Base-by-base conservation (phyloP, 2,797 vertebrate species). In the Fratercula arctica region DNA sequence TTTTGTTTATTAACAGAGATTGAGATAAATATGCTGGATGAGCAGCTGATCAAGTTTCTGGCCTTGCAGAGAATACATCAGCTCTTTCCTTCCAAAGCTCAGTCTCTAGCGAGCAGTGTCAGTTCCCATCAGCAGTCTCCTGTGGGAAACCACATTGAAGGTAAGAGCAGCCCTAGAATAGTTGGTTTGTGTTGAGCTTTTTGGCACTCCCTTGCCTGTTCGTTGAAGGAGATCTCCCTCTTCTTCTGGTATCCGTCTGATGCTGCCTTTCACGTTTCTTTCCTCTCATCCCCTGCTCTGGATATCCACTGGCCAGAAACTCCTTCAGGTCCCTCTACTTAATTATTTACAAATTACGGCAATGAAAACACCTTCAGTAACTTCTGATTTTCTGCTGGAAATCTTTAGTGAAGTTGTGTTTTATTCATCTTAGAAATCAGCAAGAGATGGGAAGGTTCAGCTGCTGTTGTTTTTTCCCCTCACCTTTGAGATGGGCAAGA, bases 31-130 rank as follows among this genome's bases (percentile, higher is more conserved):
- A 98, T 99, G 97, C 98, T 99, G 96, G 99, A 99, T 73, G 98
- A 99, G 95, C 99, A 99, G 96, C 98, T 99, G 98, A 98, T 99
- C 97, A 99, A 99, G 98, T 98, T 99, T 95, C 97, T 99, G 97
- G 99, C 99, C 89, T 99, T 99, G 99, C 99, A 99, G 98, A 99
- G 99, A 98, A 99, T 99, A 97, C 99, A 99, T 98, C 99, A 99
- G 98, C 99, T 99, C 85, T 99, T 99, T 92, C 98, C 99, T 60
- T 98, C 98, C 83, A 99, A 99, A 98, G 97, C 97, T n/a, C 97
- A 98, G 93, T 93, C 98, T 90, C 95, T 98, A 97, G 95, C 93
- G 0, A 97, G 97, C 98, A 97, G 85, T 94, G 92, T 94, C 56
- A 93, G 97, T 92, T 92, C 98, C 94, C 97, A 98, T 82, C 96